Evolutionary conservation across 2,888 invertebrate genomes (phyloP).

Genomic region (Xestia xanthographa): DNA sequence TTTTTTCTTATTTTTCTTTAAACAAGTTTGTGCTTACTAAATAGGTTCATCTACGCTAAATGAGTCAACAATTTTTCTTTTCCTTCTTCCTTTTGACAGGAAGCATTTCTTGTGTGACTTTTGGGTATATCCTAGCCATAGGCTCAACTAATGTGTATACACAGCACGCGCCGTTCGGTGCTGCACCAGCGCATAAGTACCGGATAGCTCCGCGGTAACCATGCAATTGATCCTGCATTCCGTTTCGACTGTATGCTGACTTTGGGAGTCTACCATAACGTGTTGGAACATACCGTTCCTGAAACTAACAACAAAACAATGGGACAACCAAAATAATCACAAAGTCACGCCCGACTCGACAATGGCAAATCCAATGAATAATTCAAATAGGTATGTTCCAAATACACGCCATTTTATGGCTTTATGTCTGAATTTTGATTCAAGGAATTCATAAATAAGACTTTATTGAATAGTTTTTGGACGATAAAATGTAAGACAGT

Average conservation of each 20-base stretch:
- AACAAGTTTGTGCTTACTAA: background rate
- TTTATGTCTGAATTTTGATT: constrained; percentile 17
- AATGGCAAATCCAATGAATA: constrained; percentile 44
- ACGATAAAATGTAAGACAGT: background rate
- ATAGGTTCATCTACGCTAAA: constrained; percentile 23
- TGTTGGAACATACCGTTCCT: constrained; percentile 88
- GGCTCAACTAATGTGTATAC: constrained; percentile 82
- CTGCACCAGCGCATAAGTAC: constrained; percentile 77
- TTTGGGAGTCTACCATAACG: constrained; percentile 83
- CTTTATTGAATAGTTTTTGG: background rate
- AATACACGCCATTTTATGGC: constrained; percentile 20
- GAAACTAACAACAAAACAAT: constrained; percentile 84
- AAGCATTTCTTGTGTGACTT: constrained; percentile 80
- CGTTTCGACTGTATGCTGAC: constrained; percentile 84
- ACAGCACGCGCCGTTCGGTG: constrained; percentile 62
- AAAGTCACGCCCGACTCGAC: constrained; percentile 25
- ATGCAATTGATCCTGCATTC: constrained; percentile 86
- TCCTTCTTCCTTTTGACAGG: constrained; percentile 80
- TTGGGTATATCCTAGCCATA: constrained; percentile 75
- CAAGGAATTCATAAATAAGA: background rate
- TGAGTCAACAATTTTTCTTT: constrained; percentile 71
- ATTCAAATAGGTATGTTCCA: constrained; percentile 26
- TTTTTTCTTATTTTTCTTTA: constrained; percentile 50
- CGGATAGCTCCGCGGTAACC: constrained; percentile 85
- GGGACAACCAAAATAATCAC: constrained; percentile 61